Evolutionary conservation across 2,888 invertebrate genomes (phyloP), one percentile per base, ranked within the genome.

Genomic region (Drosophila borborema): DNA sequence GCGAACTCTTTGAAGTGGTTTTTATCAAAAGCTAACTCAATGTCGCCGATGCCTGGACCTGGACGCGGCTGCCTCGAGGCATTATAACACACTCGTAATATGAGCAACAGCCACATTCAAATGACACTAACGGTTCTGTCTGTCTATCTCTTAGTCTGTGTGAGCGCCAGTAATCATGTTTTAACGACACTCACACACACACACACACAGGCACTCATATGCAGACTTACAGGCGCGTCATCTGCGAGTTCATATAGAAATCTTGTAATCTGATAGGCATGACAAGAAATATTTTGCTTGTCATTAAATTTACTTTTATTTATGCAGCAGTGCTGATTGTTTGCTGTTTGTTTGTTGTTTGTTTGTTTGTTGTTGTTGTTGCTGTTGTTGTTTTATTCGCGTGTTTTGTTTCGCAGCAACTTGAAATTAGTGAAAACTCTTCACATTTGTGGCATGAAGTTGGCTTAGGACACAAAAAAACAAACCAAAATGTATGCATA

Each of bases 291-390:
- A 87, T 89, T 84, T 87, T 89, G 89, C 89, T 85, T 87, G 86
- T 89, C 86, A 87, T 87, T 87, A 87, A 87, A 87, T 87, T 87
- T 89, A 87, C 89, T 87, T 89, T 89, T 89, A 87, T 87, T 86
- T 89, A 87, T 86, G 89, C 86, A 88, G 85, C 88, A 77, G 69
- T 74, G 83, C 73, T 86, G 86, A 88, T 85, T 83, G 83, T 83
- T 76, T 80, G 70, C 40, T 72, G 72, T 74, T 58, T 70, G 65
- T 23, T 23, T 75, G 69, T 48, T 73, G 56, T 49, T 51, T 79
- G 60, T 34, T 56, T 56, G 56, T 49, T 45, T 28, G 14, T 41
- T 73, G 14, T n/a, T 53, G 38, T 34, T 56, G 61, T 40, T 54
- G 46, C 7, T 23, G 55, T 41, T 55, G 55, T 28, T 41, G 55